Conservation (phyloP, 2,797 vertebrate genomes). For the Phrynocephalus forsythii region DNA sequence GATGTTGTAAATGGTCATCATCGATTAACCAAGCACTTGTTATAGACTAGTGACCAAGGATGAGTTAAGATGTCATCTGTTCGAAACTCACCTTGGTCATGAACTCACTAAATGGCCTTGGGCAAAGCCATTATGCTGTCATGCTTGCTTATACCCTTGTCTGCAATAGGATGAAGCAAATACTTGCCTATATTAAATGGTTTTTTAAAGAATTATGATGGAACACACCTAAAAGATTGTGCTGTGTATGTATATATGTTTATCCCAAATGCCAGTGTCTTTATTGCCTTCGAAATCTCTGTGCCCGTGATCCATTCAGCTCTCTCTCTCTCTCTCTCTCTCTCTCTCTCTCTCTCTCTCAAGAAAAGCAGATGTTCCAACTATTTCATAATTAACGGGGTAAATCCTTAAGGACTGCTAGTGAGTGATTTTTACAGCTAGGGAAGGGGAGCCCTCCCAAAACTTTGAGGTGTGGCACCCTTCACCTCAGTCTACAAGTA, state of each 20-base stretch:
- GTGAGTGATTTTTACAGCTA: too few species aligned
- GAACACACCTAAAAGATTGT: background rate
- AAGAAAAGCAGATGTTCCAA: background rate
- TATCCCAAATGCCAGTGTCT: background rate
- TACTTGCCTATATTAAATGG: background rate
- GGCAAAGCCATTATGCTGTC: background rate
- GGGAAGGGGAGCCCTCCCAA: too few species aligned
- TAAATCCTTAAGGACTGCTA: too few species aligned
- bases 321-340: too few species aligned
- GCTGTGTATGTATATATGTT: background rate
- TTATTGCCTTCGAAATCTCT: background rate
- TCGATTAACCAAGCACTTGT: background rate
- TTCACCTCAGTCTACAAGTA: too few species aligned
- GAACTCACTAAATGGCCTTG: background rate
- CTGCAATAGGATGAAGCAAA: background rate
- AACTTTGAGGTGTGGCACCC: too few species aligned
- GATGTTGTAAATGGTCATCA: background rate
- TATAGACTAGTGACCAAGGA: background rate
- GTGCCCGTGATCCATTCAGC: background rate
- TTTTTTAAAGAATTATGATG: background rate
- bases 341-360: too few species aligned
- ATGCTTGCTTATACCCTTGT: background rate
- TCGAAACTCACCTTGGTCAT: conserved; percentile 10
- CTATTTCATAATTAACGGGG: background rate
- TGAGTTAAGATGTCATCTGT: background rate